Evolutionary conservation across 2,797 vertebrate species (phyloP).

Genomic region (Lophura swinhoii): DNA sequence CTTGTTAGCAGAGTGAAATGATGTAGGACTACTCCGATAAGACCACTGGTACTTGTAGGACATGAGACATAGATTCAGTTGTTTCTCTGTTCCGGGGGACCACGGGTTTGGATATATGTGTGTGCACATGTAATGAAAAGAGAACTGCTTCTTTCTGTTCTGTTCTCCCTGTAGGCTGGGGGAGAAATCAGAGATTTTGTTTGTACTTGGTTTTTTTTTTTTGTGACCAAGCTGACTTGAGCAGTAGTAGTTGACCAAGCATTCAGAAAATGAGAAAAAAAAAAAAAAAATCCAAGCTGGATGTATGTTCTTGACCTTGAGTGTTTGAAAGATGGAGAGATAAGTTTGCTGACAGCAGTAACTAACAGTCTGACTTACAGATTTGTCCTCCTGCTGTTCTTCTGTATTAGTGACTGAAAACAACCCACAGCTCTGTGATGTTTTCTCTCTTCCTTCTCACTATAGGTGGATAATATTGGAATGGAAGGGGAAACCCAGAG

Average conservation of each 20-base stretch:
- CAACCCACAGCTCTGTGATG: neutral
- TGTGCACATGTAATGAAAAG: neutral
- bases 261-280: neutral
- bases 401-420: neutral
- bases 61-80: accelerated
- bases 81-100: neutral
- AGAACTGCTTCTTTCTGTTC: neutral
- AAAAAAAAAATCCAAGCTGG: neutral
- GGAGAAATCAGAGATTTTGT: neutral
- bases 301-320: neutral
- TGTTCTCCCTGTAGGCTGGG: neutral
- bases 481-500: neutral
- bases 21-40: neutral
- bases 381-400: neutral
- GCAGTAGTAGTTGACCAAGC: neutral
- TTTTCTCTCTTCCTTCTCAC: neutral
- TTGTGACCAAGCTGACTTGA: neutral
- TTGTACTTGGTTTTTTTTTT: neutral
- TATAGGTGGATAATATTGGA: neutral
- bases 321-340: neutral
- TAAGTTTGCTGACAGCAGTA: neutral
- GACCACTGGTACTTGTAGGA: neutral
- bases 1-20: neutral
- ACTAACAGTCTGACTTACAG: neutral
- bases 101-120: neutral